These are phyloP conservation scores for Cyclina sinensis DNA, from an alignment of 1,140 invertebrate genomes.

Conservation along the genomic window DNA sequence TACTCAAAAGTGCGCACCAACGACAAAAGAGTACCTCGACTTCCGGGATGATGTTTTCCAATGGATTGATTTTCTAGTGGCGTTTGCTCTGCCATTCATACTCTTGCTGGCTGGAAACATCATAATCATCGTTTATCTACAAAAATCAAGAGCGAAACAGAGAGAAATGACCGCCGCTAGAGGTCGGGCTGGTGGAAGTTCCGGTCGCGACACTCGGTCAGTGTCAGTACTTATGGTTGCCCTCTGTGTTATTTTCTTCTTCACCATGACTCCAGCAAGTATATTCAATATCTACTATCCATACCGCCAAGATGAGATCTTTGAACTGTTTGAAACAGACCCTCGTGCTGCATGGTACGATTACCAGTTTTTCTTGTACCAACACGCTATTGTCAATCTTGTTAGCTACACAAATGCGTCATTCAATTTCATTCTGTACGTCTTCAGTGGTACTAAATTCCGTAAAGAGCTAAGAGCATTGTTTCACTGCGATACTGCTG, in stretches of 20 bases:
- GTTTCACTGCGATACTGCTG: neutral
- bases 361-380: constrained; percentile 8
- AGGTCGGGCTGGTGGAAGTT: neutral
- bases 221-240: constrained; percentile 41
- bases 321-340: neutral
- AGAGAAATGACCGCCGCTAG: neutral
- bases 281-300: constrained; percentile 17
- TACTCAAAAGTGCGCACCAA: neutral
- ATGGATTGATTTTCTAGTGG: constrained; percentile 54
- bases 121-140: constrained; percentile 40
- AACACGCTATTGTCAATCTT: constrained; percentile 41
- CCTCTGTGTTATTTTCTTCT: constrained; percentile 44
- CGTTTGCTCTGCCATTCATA: constrained; percentile 18
- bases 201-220: neutral
- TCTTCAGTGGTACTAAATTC: constrained; percentile 56
- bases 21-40: neutral
- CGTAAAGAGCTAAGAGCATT: constrained; percentile 17
- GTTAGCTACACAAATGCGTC: constrained; percentile 45
- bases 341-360: neutral
- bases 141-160: neutral
- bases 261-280: constrained; percentile 31
- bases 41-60: constrained; percentile 10
- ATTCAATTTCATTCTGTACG: constrained; percentile 61
- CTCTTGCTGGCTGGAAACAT: constrained; percentile 39
- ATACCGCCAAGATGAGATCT: neutral